These are phyloP conservation scores for Serrognathus titanus DNA, from an alignment of 2,888 invertebrate genomes.

Conservation along the genomic window DNA sequence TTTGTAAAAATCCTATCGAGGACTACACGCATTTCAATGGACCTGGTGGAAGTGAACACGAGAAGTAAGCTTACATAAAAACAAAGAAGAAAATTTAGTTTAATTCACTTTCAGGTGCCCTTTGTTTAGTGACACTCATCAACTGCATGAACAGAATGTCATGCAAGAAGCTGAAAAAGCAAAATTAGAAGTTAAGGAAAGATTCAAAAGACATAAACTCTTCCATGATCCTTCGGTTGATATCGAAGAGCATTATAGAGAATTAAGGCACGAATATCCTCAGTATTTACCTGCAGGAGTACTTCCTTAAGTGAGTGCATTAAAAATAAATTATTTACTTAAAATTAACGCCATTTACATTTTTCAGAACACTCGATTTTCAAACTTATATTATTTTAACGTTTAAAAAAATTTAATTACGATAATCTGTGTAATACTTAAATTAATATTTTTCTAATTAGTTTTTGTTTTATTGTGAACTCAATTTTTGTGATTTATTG, in stretches of 20 bases:
- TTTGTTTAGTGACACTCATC: slow-evolving; percentile 46
- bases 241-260: slow-evolving; percentile 13
- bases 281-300: too few relatives aligned
- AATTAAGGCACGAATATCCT: neutral
- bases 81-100: slow-evolving; percentile 1
- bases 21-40: slow-evolving; percentile 56
- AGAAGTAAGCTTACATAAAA: slow-evolving; percentile 34
- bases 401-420: too few relatives aligned
- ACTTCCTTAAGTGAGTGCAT: too few relatives aligned
- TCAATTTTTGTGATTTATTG: neutral
- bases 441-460: too few relatives aligned
- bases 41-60: slow-evolving; percentile 41
- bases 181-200: slow-evolving; percentile 39
- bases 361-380: too few relatives aligned
- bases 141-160: slow-evolving; percentile 45
- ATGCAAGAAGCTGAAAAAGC: slow-evolving; percentile 43
- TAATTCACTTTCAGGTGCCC: slow-evolving; percentile 38
- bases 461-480: neutral
- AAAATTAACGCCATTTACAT: too few relatives aligned
- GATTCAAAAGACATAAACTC: slow-evolving; percentile 36
- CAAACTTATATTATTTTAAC: too few relatives aligned
- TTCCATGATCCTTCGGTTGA: slow-evolving; percentile 40
- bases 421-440: too few relatives aligned
- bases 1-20: slow-evolving; percentile 52
- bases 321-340: too few relatives aligned